Evolutionary conservation across 2,797 vertebrate species (phyloP).

Genomic region (Limnodromus scolopaceus): DNA sequence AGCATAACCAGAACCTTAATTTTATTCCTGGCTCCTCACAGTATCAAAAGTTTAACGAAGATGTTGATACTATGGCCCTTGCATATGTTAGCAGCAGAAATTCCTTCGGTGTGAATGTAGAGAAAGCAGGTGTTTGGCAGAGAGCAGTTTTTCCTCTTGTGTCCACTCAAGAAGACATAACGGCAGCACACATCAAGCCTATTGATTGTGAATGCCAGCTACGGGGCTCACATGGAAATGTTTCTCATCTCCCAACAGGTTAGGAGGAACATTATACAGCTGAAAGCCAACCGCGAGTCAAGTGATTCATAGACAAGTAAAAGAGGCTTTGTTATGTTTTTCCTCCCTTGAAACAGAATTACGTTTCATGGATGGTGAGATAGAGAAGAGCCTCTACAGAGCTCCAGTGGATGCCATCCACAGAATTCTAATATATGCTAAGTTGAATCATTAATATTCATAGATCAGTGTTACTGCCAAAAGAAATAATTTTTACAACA

Average conservation of each 20-base stretch:
- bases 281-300: background rate
- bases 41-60: background rate
- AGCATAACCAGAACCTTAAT: background rate
- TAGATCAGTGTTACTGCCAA: slow-evolving; percentile 33
- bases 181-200: background rate
- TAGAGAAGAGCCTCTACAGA: slow-evolving; percentile 10
- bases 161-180: slow-evolving; percentile 33
- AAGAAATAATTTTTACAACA: slow-evolving; percentile 59
- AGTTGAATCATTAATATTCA: slow-evolving; percentile 52
- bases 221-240: background rate
- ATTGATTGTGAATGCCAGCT: background rate
- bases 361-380: slow-evolving; percentile 10
- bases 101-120: background rate
- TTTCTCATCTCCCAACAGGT: background rate
- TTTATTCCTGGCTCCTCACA: background rate
- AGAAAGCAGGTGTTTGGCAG: slow-evolving; percentile 61
- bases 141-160: background rate
- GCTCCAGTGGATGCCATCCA: background rate
- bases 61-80: background rate
- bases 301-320: background rate
- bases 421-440: slow-evolving; percentile 41
- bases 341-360: slow-evolving; percentile 1
- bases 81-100: background rate
- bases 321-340: background rate
- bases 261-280: background rate